Evolutionary conservation across 2,797 vertebrate genomes (phyloP), one percentile per base, ranked within the genome.

Genomic region (Phylloscopus collybita): DNA sequence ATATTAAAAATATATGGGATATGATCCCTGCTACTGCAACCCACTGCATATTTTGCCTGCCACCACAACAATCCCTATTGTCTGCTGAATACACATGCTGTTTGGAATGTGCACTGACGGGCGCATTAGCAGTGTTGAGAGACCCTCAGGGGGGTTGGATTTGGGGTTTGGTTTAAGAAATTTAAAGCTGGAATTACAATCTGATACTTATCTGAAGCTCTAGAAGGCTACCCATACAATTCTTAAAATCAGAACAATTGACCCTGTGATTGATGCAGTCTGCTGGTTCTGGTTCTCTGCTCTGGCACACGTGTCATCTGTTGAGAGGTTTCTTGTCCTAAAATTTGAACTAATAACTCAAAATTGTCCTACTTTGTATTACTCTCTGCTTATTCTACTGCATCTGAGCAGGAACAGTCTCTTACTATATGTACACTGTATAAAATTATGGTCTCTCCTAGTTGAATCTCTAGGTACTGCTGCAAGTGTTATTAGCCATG

Each of bases 1-100:
- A 94, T 78, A 97, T 97, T 97, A 90, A 96, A 98, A 92, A 91
- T 91, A 96, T 95, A 94, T 42, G 66, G 92, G 49, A 96, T 96
- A 83, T 88, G 96, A 97, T 93, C 90, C 75, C 80, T 95, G 88
- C 96, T 97, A 90, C 94, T 93, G 61, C 95, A 97, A 94, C 91
- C 74, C 83, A 91, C 85, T 89, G 94, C 56, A 49, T 93, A 80
- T 73, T 95, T 94, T 92, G 45, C 87, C 94, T 90, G 75, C 23
- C 69, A 94, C 79, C 80, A 84, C 91, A 97, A 96, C 87, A 93
- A 92, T 93, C 86, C 59, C 57, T 42, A 80, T 92, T 96, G 95
- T 93, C 88, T 95, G 49, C 36, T 86, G 79, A 67, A 82, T 83
- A 57, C 50, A 82, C 61, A 40, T 79, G 79, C 85, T 91, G 54